Evolutionary conservation across 2,113 vertebrate genomes (phyloP).

Genomic region (Ranitomeya imitator): DNA sequence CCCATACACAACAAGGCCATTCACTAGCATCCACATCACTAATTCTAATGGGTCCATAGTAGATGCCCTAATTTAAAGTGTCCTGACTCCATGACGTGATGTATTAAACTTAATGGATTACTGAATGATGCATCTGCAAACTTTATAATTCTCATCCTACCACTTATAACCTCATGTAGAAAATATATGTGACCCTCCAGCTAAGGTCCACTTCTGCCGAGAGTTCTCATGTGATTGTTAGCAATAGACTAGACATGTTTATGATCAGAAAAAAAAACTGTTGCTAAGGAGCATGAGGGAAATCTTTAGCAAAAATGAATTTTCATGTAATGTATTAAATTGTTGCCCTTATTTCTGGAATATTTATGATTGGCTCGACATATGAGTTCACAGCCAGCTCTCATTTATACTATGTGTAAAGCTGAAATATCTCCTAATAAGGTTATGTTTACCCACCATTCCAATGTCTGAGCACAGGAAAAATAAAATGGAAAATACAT

Average conservation of each 20-base stretch:
- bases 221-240: neutral
- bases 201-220: neutral
- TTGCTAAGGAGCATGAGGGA: neutral
- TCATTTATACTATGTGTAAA: conserved; percentile 17
- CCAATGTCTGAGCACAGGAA: conserved; percentile 5
- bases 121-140: no score
- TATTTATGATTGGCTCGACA: neutral
- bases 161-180: neutral
- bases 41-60: no score
- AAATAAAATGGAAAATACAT: conserved; percentile 34
- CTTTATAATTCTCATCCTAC: neutral
- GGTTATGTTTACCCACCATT: conserved; percentile 38
- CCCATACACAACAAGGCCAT: no score
- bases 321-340: neutral
- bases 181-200: neutral
- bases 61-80: no score
- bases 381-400: conserved; percentile 19
- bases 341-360: neutral
- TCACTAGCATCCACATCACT: no score
- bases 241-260: neutral
- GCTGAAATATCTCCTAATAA: conserved; percentile 22
- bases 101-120: no score
- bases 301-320: neutral
- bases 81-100: no score
- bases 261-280: neutral